phyloP scores from a whole-genome alignment of 2,113 vertebrate genomes.

The Channa argus region DNA sequence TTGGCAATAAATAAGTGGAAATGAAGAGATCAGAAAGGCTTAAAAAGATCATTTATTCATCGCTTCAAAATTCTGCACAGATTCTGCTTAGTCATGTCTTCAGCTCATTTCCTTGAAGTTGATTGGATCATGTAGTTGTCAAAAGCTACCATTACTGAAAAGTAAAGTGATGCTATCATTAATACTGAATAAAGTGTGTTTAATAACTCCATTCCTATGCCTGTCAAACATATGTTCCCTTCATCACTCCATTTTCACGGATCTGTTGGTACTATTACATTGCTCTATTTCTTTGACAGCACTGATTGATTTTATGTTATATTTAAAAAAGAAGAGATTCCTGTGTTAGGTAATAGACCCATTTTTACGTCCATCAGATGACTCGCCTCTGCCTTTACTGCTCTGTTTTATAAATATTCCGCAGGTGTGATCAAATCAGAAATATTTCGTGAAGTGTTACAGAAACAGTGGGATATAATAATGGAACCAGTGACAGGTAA shows the following conservation, averaged over 20 bases:
- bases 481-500: constrained; percentile 18
- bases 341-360: constrained; percentile 20
- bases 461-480: constrained; percentile 9
- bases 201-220: constrained; percentile 51
- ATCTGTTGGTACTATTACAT: constrained; percentile 20
- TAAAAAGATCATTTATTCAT: constrained; percentile 42
- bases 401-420: constrained; percentile 21
- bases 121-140: constrained; percentile 48
- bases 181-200: constrained; percentile 24
- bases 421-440: constrained; percentile 24
- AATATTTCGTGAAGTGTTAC: constrained; percentile 21
- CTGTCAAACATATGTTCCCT: constrained; percentile 43
- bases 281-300: constrained; percentile 35
- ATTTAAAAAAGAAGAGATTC: constrained; percentile 29
- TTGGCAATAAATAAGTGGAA: constrained; percentile 55
- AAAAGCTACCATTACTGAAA: constrained; percentile 39
- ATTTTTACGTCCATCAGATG: constrained; percentile 38
- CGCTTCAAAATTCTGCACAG: constrained; percentile 37
- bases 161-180: constrained; percentile 41
- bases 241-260: constrained; percentile 44
- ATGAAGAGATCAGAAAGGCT: constrained; percentile 42
- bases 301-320: constrained; percentile 46
- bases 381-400: constrained; percentile 7
- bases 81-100: constrained; percentile 52
- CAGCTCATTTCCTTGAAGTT: constrained; percentile 50